phyloP scores from a whole-genome alignment of 1,140 invertebrate species.

The Scaptomyza hsui region DNA sequence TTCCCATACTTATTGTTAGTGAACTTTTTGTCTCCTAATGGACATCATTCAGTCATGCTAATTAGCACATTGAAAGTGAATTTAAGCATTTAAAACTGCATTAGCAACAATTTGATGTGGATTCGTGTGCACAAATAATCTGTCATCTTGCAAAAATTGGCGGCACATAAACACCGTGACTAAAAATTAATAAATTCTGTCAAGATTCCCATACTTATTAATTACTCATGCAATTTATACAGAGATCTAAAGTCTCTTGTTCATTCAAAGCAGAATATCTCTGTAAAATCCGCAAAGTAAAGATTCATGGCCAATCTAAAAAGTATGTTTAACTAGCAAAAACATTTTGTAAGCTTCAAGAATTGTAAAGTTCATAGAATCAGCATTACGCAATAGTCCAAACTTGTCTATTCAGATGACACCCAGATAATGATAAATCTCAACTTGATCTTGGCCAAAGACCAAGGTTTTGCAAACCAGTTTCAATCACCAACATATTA shows the following conservation, averaged over 20 bases:
- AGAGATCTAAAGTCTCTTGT: background rate
- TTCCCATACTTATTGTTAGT: background rate
- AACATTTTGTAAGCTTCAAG: conserved; percentile 3
- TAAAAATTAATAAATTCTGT: conserved; percentile 38
- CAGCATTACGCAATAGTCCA: conserved; percentile 55
- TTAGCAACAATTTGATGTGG: conserved; percentile 23
- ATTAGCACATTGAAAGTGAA: conserved; percentile 5
- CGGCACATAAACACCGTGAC: conserved; percentile 36
- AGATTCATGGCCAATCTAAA: conserved; percentile 1
- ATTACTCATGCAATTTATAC: conserved; percentile 31
- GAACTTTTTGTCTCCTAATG: background rate
- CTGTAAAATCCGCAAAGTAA: background rate
- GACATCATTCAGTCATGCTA: background rate
- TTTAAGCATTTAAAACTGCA: conserved; percentile 2
- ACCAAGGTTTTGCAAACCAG: conserved; percentile 52
- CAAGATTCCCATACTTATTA: conserved; percentile 16
- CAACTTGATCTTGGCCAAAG: conserved; percentile 61
- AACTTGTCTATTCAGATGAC: conserved; percentile 61
- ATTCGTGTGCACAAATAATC: conserved; percentile 18
- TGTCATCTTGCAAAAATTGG: conserved; percentile 16
- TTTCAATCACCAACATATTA: conserved; percentile 33
- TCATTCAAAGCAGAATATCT: background rate
- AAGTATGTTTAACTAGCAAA: background rate
- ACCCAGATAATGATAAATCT: conserved; percentile 54
- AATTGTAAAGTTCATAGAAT: conserved; percentile 52